Evolutionary conservation across 2,797 vertebrate species (phyloP), one percentile per base, ranked within the genome.

Genomic region (Echeneis naucrates): DNA sequence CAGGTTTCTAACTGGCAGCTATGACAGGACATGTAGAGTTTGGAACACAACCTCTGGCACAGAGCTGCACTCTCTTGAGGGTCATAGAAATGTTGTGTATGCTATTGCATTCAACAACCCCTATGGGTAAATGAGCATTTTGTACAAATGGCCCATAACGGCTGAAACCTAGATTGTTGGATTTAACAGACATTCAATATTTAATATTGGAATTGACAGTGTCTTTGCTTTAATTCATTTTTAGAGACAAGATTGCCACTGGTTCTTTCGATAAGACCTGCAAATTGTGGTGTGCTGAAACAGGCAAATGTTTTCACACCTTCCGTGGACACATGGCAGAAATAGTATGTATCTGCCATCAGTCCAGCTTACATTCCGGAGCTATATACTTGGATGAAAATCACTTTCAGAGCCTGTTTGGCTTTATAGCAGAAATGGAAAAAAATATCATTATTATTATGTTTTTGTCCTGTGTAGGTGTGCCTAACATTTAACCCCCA

Each of bases 1-100:
- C 85, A 99, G 98, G 75, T 98, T 99, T 82, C 96, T 99, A 87
- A 99, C 98, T n/a, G 98, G 97, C 62, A 99, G 98, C 93, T 99
- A 99, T 63, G 98, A 99, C 74, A 95, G 97, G 87, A 99, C 97
- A 0, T 99, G 98, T 80, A 96, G 95, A 89, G 84, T 99, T 23
- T 99, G 98, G 98, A 96, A 99, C 88, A 99, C 97, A 0, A 90
- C 91, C 2, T 96, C 96, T 0, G 96, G 96, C 83, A 93, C 95
- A 44, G 96, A 97, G 71, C 93, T 98, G 11, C 94, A 57, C 42
- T 94, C 92, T 0, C 92, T 99, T 63, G 93, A 96, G 73, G 97
- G 96, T 17, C 98, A 99, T 80, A 90, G 90, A 84, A 99, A 99
- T 0, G 98, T 99, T 78, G 98, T 99, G 5, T 99, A 97, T 35